Base-by-base conservation (phyloP, 2,113 vertebrate genomes). In the Actenoides lindsayi region DNA sequence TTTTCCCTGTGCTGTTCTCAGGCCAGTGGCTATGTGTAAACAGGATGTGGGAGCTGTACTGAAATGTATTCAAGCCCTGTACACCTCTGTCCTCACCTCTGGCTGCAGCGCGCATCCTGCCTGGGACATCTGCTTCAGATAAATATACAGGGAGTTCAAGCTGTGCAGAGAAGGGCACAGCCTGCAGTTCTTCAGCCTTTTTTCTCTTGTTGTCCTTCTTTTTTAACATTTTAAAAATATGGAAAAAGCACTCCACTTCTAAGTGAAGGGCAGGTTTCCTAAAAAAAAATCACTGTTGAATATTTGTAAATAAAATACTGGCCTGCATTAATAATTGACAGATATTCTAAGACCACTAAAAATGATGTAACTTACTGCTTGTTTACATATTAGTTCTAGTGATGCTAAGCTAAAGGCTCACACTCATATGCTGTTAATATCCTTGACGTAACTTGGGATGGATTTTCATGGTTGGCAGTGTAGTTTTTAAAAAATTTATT, bases 41-140 rank as follows among this genome's bases (percentile, higher is more conserved):
- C 95, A 97, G 96, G 96, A 97, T 96, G 92, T 88, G 87, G 89
- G 94, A 96, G 48, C 89, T 89, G 84, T 39, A 78, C 84, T 75
- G 78, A 94, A 96, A 88, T 39, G 62, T 48, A 85, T 75, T 92
- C 54, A 80, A 94, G 65, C 75, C 48, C 65, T 87, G 62, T 78
- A 96, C 89, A 94, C 87, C 93, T 94, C 96, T 25, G 11, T 94
- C 83, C 93, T 94, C 93, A 96, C 87, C 94, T 95, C 94, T 95
- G 89, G 91, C 87, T 91, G 71, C 69, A 89, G 31, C 1, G 1
- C 71, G 83, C 80, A 85, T 96, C 93, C 94, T 94, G 82, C 81
- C 79, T 60, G 79, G 62, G 95, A 97, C 94, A 97, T 94, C 96
- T 97, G 97, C 90, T 97, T 94, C 77, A 56, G 82, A 96, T 96